Conservation (phyloP, 2,113 vertebrate species). For the Rhinolophus ferrumequinum region DNA sequence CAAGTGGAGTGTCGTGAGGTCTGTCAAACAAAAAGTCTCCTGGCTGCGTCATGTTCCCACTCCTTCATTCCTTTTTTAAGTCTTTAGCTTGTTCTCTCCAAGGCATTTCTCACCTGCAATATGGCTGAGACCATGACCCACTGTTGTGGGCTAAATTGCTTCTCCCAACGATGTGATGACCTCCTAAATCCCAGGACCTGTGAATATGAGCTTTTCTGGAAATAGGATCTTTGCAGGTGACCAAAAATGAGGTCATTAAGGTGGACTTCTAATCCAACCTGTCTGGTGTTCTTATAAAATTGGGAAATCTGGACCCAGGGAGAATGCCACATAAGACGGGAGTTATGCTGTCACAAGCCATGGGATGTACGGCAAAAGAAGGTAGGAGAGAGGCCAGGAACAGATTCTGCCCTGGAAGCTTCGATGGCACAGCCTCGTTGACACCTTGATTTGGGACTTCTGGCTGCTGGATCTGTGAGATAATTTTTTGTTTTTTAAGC, state of each 20-base stretch:
- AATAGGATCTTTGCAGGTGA: background rate
- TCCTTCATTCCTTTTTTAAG: background rate
- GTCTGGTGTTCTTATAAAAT: background rate
- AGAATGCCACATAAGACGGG: accelerated
- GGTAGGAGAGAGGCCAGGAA: too few relatives aligned
- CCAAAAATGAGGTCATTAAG: background rate
- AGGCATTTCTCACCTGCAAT: accelerated
- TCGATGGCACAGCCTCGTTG: accelerated
- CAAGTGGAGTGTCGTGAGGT: background rate
- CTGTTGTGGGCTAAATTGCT: background rate
- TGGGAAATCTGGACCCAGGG: background rate
- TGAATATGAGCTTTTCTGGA: background rate
- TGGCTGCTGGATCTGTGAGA: too few relatives aligned
- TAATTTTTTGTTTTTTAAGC: too few relatives aligned
- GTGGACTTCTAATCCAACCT: background rate
- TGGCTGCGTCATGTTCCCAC: accelerated
- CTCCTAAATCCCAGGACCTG: background rate
- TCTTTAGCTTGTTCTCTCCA: too few relatives aligned
- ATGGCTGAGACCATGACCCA: accelerated
- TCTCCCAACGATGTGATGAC: background rate
- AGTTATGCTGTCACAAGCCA: accelerated
- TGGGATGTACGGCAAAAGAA: background rate
- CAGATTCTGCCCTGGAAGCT: background rate
- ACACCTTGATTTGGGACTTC: background rate
- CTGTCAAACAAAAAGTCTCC: background rate